phyloP scores from a whole-genome alignment of 2,888 invertebrate genomes.

The Thymelicus lineola region DNA sequence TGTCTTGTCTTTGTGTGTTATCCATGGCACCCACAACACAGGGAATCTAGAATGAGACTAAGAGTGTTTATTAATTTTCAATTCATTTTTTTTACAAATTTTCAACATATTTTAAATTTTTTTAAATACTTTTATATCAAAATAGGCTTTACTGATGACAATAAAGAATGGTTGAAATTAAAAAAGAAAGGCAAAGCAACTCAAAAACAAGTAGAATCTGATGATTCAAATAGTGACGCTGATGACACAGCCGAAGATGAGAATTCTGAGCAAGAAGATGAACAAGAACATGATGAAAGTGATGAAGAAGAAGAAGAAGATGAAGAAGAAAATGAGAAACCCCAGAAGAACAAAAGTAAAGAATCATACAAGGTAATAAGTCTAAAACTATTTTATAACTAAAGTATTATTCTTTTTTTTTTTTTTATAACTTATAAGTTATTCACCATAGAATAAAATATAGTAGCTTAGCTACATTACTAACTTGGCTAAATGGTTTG shows the following conservation, averaged over 20 bases:
- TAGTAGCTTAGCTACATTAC: too few relatives aligned
- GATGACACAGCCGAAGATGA: slow-evolving; percentile 55
- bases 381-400: background rate
- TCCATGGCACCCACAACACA: too few relatives aligned
- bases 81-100: too few relatives aligned
- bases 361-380: slow-evolving; percentile 73
- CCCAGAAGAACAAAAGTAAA: slow-evolving; percentile 52
- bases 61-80: too few relatives aligned
- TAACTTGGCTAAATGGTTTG: too few relatives aligned
- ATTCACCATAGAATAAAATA: too few relatives aligned
- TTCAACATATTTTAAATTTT: background rate
- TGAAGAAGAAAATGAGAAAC: slow-evolving; percentile 44
- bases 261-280: slow-evolving; percentile 46
- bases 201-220: slow-evolving; percentile 40
- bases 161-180: slow-evolving; percentile 88
- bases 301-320: slow-evolving; percentile 45
- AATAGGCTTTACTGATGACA: slow-evolving; percentile 88
- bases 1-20: too few relatives aligned
- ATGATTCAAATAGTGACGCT: slow-evolving; percentile 54
- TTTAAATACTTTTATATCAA: background rate
- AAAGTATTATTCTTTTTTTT: too few relatives aligned
- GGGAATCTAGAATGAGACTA: too few relatives aligned
- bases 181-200: slow-evolving; percentile 76
- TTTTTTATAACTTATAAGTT: too few relatives aligned
- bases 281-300: slow-evolving; percentile 50